These are phyloP conservation scores for Nothobranchius furzeri DNA, from an alignment of 2,113 vertebrate species.

Conservation along the genomic window DNA sequence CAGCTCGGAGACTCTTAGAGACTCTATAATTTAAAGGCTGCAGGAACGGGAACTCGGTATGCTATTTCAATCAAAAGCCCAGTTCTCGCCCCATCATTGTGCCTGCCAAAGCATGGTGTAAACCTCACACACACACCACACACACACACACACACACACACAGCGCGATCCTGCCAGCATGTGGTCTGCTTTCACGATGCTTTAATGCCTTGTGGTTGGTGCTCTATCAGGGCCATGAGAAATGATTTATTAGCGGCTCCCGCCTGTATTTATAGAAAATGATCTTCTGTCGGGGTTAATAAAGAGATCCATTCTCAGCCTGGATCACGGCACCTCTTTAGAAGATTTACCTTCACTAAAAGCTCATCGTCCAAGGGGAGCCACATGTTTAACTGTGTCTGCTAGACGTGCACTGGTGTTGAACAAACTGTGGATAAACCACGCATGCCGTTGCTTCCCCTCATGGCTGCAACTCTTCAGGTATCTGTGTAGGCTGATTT, in stretches of 20 bases:
- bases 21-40: slow-evolving; percentile 78
- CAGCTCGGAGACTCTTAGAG: slow-evolving; percentile 44
- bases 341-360: slow-evolving; percentile 73
- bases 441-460: background rate
- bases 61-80: slow-evolving; percentile 81
- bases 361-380: slow-evolving; percentile 50
- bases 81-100: slow-evolving; percentile 63
- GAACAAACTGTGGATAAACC: slow-evolving; percentile 13
- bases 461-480: slow-evolving; percentile 12
- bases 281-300: slow-evolving; percentile 78
- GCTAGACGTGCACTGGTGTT: slow-evolving; percentile 14
- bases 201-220: slow-evolving; percentile 77
- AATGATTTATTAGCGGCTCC: slow-evolving; percentile 84
- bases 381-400: slow-evolving; percentile 18
- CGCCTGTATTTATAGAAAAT: slow-evolving; percentile 81
- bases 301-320: slow-evolving; percentile 75
- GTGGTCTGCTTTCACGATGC: slow-evolving; percentile 73
- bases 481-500: background rate
- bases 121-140: slow-evolving; percentile 38
- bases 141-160: slow-evolving; percentile 17
- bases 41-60: slow-evolving; percentile 75
- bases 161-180: slow-evolving; percentile 57
- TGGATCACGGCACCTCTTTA: slow-evolving; percentile 63
- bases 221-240: slow-evolving; percentile 78
- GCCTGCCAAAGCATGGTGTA: slow-evolving; percentile 69